phyloP scores from a whole-genome alignment of 2,797 vertebrate genomes.

The Holocentrus rufus region DNA sequence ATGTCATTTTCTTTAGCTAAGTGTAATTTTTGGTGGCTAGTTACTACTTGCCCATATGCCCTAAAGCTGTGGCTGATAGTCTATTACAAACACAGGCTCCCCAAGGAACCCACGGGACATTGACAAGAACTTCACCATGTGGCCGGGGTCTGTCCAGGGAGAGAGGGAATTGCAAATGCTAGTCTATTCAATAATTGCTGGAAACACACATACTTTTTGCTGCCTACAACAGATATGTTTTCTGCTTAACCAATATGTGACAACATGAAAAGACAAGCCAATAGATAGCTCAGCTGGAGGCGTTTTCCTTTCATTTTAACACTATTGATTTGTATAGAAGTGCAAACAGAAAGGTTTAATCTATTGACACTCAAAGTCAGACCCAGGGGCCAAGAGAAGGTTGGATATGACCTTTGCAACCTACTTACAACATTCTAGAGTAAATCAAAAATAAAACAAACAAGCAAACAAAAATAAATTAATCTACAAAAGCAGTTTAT shows the following conservation, averaged over 20 bases:
- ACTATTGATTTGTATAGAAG: slow-evolving; percentile 52
- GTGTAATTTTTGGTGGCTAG: slow-evolving; percentile 49
- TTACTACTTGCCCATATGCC: slow-evolving; percentile 48
- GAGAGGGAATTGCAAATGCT: slow-evolving; percentile 28
- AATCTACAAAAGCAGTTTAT: no score
- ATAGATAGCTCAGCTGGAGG: slow-evolving; percentile 42
- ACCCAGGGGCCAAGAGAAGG: no score
- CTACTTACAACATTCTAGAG: no score
- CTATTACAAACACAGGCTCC: slow-evolving; percentile 55
- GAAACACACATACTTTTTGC: no score
- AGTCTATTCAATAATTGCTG: slow-evolving; percentile 17
- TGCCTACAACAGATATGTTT: slow-evolving; percentile 22
- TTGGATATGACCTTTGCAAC: no score
- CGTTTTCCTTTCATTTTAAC: slow-evolving; percentile 49
- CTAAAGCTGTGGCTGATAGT: slow-evolving; percentile 47
- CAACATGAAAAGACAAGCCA: slow-evolving; percentile 45
- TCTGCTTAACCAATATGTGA: slow-evolving; percentile 43
- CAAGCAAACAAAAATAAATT: no score
- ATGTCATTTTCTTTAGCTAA: slow-evolving; percentile 54
- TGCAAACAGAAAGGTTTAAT: slow-evolving; percentile 38
- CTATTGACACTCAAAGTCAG: background rate
- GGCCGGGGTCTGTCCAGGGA: slow-evolving; percentile 29
- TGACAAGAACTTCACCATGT: slow-evolving; percentile 17
- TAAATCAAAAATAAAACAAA: no score
- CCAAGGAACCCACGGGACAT: slow-evolving; percentile 23